Evolutionary conservation across 2,113 vertebrate genomes (phyloP), one percentile per base, ranked within the genome.

Genomic region (Vulpes vulpes): DNA sequence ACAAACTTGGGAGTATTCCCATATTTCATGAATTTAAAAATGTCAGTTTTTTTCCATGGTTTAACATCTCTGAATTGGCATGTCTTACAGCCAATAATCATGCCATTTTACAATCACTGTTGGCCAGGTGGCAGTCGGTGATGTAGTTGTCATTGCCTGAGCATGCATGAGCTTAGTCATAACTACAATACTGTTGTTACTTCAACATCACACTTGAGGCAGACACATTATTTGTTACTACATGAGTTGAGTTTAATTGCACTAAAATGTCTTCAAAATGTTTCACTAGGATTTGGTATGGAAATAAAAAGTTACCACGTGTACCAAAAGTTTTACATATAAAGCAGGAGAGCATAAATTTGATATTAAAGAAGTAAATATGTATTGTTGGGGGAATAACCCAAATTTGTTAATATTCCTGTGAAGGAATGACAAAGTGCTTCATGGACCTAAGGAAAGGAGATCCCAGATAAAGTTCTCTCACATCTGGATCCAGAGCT

Each of bases 311-410:
- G 80, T 53, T 82, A 85, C 3, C 7, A 57, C 43, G 8, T 22
- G 32, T 35, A 71, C 20, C 5, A 91, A 91, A 95, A 92, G 53
- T 16, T 27, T 55, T 79, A 57, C 23, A 60, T 73, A 89, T 35
- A 95, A 30, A 85, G 19, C 11, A 71, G 11, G 53, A 82, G 11
- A 87, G 15, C 11, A 83, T 25, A 84, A 2, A 20, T 64, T 78
- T 95, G 55, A 65, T 83, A 90, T 67, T 71, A 65, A 88, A 93
- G 67, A 51, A 89, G 78, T 59, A 89, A 94, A 92, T 51, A 51
- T 11, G 0, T 57, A 89, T 90, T 25, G 32, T 0, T 92, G 20
- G 9, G 62, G 62, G 38, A 93, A 80, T 43, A 85, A 32, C 6
- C 8, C 49, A 76, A n/a, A 73, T 73, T 74, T 83, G 32, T 22